phyloP scores from a whole-genome alignment of 1,140 invertebrate genomes.

The Campoletis sonorensis region DNA sequence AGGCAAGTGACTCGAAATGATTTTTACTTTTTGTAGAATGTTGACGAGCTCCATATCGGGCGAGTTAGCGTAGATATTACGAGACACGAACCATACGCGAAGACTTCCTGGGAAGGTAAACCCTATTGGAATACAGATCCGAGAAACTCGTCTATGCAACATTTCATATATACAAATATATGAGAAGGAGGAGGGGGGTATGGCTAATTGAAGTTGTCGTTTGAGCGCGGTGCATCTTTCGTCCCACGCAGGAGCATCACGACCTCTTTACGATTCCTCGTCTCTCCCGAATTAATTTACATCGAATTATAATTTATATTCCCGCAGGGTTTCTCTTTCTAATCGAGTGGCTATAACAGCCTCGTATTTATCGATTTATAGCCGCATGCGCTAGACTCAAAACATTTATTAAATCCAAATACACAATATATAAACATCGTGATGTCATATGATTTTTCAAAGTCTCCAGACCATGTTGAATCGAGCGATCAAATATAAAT shows the following conservation, averaged over 20 bases:
- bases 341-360: background rate
- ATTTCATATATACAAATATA: background rate
- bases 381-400: background rate
- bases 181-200: constrained; percentile 3
- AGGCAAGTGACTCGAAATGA: background rate
- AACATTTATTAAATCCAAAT: background rate
- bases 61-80: background rate
- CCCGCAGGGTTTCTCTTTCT: background rate
- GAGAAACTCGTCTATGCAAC: background rate
- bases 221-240: background rate
- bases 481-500: no score
- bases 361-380: background rate
- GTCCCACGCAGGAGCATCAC: constrained; percentile 22
- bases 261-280: constrained; percentile 28
- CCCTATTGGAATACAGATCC: constrained; percentile 5
- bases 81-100: constrained; percentile 3
- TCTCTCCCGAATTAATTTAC: constrained; percentile 42
- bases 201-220: constrained; percentile 38
- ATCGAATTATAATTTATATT: constrained; percentile 40
- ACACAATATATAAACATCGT: no score
- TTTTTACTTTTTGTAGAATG: background rate
- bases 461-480: no score
- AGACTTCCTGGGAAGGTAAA: background rate
- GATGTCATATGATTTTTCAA: no score
- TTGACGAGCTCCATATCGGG: constrained; percentile 15